Evolutionary conservation across 2,113 vertebrate genomes (phyloP), one percentile per base, ranked within the genome.

Genomic region (Oncorhynchus clarkii): DNA sequence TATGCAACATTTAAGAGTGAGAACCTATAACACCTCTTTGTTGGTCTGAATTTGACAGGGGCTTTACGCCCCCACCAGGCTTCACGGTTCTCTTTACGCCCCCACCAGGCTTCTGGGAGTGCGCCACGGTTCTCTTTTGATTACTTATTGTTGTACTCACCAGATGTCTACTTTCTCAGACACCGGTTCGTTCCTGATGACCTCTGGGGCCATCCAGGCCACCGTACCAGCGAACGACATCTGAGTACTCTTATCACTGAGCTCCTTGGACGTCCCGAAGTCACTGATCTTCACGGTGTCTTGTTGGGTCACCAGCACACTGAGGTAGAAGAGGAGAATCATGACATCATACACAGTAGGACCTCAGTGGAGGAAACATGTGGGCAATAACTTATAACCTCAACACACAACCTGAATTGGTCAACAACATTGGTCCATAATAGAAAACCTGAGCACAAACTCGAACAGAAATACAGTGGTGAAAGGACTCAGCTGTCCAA

Each of bases 121-220:
- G 7, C 0, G 34, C 1, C 7, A 11, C 8, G 39, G 39, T 11
- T 45, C 9, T 45, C 39, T 45, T 45, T 45, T 11, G 0, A 45
- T 11, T 1, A 9, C 22, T 26, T n/a, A 11, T 68, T 5, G 18
- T n/a, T 18, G 14, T 45, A 87, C 97, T 95, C 78, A 99, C 98
- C 98, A 99, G 86, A 99, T 99, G 89, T 99, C 98, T 9, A 99
- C 97, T 85, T 99, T 99, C 83, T 99, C 98, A 0, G 97, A 99
- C 80, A 99, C 98, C 0, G 98, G 98, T 80, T 99, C 98, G 5
- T 99, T 99, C 85, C 98, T 93, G 74, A 99, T 99, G 75, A 99
- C 98, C 85, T 99, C 98, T 0, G 98, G 98, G 0, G 97, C 98
- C 97, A 99, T 99, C 98, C 98, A 99, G 0, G 97, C 98, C 70